Percentiles rank a stretch among this genome's conserved stretches.
Conservation (phyloP, 2,113 vertebrate genomes). For the Salvelinus alpinus region DNA sequence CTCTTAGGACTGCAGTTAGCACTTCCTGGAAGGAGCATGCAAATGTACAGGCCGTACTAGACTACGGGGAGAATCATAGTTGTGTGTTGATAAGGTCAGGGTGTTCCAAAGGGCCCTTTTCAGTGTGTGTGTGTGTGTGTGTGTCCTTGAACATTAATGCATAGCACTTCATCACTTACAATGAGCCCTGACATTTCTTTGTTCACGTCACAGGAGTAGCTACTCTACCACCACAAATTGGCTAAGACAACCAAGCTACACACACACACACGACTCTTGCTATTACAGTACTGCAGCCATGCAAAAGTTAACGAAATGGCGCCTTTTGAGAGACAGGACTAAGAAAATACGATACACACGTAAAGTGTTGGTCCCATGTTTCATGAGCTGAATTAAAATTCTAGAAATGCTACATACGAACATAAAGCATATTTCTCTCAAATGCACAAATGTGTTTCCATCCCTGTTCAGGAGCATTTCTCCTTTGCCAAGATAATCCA, state of each 20-base stretch:
- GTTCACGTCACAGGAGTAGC: not conserved
- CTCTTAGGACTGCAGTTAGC: not conserved
- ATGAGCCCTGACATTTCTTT: not conserved
- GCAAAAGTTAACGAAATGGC: not conserved
- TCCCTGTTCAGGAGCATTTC: too few species aligned
- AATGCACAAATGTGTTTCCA: too few species aligned
- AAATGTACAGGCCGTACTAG: not conserved
- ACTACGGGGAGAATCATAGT: not conserved
- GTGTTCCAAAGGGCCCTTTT: too few species aligned
- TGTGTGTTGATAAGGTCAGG: too few species aligned
- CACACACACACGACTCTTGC: not conserved
- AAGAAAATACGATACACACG: not conserved
- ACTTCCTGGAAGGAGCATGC: slow-evolving; percentile 55
- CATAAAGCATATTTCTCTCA: too few species aligned
- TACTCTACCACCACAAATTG: not conserved
- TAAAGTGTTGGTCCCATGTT: not conserved
- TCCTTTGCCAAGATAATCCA: too few species aligned
- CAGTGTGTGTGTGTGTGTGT: too few species aligned
- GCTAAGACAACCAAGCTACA: not conserved
- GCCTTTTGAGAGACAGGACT: not conserved
- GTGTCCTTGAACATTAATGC: not conserved
- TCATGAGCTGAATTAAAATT: too few species aligned
- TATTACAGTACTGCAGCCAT: not conserved
- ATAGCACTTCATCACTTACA: not conserved
- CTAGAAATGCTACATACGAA: too few species aligned